Percentiles rank a stretch among this genome's conserved stretches.
phyloP scores from a whole-genome alignment of 2,113 vertebrate genomes.

The Etheostoma spectabile region DNA sequence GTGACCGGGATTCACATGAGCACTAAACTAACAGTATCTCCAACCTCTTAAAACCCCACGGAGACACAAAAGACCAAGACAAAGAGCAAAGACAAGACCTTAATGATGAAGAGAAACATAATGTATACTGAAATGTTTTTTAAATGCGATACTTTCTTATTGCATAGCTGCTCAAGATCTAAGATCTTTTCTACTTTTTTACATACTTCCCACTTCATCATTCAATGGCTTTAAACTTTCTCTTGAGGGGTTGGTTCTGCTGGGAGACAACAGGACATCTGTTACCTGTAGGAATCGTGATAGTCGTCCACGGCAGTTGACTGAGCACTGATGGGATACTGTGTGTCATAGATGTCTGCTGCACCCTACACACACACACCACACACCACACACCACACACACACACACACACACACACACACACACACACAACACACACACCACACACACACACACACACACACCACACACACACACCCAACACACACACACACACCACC shows the following conservation, averaged over 20 bases:
- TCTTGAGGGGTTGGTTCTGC: background rate
- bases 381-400: too few species aligned
- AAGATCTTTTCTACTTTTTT: too few species aligned
- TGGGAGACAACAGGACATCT: background rate
- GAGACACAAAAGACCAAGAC: background rate
- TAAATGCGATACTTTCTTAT: too few species aligned
- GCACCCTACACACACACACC: constrained; percentile 50
- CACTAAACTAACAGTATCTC: background rate
- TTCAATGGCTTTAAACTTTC: background rate
- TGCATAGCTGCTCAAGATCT: too few species aligned
- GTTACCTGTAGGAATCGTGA: constrained; percentile 90
- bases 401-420: background rate
- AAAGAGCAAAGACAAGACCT: too few species aligned
- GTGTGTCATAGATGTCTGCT: constrained; percentile 86
- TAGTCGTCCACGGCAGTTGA: constrained; percentile 90
- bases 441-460: too few species aligned
- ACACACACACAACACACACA: background rate
- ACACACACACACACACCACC: too few species aligned
- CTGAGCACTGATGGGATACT: constrained; percentile 88
- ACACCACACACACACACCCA: too few species aligned
- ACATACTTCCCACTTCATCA: background rate
- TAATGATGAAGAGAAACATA: too few species aligned
- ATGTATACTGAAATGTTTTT: too few species aligned
- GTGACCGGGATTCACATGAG: background rate
- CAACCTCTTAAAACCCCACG: background rate